phyloP scores from a whole-genome alignment of 2,888 invertebrate genomes.

The Yponomeuta evonymella region DNA sequence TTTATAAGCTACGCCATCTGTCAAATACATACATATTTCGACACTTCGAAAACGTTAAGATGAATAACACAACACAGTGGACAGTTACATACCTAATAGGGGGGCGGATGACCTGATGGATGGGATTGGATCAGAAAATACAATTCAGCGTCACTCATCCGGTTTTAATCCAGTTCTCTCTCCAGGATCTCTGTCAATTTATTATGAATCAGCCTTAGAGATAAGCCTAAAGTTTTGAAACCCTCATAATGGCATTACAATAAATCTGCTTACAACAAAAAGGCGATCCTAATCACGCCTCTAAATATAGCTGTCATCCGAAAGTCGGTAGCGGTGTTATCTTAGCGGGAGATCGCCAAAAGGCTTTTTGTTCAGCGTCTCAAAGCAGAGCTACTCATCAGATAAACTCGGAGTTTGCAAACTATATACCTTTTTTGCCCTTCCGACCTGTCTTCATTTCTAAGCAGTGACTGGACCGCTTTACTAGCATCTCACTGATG shows the following conservation, averaged over 20 bases:
- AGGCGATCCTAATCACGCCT: slow-evolving; percentile 17
- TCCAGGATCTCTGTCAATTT: background rate
- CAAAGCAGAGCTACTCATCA: slow-evolving; percentile 44
- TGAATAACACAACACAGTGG: too few species aligned
- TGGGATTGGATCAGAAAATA: too few species aligned
- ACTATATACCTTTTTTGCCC: slow-evolving; percentile 45
- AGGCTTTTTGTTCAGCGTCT: slow-evolving; percentile 45
- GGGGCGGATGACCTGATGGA: too few species aligned
- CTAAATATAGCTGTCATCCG: slow-evolving; percentile 52
- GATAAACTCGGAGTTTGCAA: slow-evolving; percentile 58
- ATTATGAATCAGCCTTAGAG: background rate
- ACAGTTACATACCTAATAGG: too few species aligned
- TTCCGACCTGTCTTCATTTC: background rate
- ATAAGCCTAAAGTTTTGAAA: background rate
- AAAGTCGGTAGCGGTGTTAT: slow-evolving; percentile 47
- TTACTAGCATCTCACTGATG: background rate
- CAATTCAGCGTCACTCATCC: too few species aligned
- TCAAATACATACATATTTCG: too few species aligned
- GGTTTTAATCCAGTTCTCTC: too few species aligned
- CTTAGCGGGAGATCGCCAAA: slow-evolving; percentile 47
- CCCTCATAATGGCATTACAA: background rate
- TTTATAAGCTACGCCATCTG: too few species aligned
- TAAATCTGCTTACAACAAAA: background rate
- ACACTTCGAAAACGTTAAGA: too few species aligned
- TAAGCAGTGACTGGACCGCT: background rate